Base-by-base conservation (phyloP, 2,888 invertebrate species). In the Eristalis pertinax region DNA sequence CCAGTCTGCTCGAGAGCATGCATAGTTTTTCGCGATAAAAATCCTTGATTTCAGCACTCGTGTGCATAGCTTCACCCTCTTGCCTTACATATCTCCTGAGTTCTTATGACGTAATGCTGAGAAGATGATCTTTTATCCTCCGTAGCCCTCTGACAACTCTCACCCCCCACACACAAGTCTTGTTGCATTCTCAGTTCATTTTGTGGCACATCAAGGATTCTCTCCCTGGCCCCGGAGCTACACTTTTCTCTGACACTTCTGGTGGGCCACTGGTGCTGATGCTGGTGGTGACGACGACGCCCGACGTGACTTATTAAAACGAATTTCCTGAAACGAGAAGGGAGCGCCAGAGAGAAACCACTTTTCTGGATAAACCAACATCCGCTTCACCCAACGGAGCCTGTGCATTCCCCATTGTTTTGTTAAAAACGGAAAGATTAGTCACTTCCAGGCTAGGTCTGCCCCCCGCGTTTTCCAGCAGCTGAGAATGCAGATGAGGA, bases 261-360 rank as follows among this genome's bases (percentile, higher is more conserved):
- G 50, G 38, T 38, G 38, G 38, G 13, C 38, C 38, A 1, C 50
- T 7, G 50, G 8, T 8, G 50, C 8, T n/a, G 19, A 7, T 43
- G 43, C n/a, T 43, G 43, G 4, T 43, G 43, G n/a, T 43, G 43
- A 8, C 8, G 43, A 29, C 29, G 29, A 4, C 65, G 24, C 73
- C 68, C 56, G 67, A 86, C 78, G 63, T 82, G 78, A 86, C 74
- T 83, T 75, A 83, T 79, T 82, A 83, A 72, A 83, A 63, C 19
- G 74, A 83, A 83, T 86, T 82, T 86, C 74, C 72, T 43, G 67
- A 69, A n/a, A 70, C 73, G 60, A 79, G 19, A 50, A 7, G 19
- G n/a, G 50, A 19, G 19, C 5, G 8, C 29, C 32, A 4, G 32
- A 32, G 32, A 10, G 32, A 32, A 32, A 32, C 50, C 19, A 29